phyloP scores from a whole-genome alignment of 2,113 vertebrate species.

The Pterocles gutturalis region DNA sequence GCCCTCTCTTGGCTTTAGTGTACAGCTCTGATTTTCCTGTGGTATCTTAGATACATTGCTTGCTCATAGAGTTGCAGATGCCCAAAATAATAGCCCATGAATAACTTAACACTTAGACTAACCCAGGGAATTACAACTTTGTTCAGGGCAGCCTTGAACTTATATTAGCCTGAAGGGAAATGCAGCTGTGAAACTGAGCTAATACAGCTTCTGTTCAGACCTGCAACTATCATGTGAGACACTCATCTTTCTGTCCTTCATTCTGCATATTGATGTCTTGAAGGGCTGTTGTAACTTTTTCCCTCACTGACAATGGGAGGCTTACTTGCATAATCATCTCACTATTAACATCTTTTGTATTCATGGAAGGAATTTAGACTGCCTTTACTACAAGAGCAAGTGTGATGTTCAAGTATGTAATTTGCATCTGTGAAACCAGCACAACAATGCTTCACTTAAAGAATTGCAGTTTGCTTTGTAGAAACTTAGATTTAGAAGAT shows the following conservation, averaged over 20 bases:
- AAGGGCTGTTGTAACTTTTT: background rate
- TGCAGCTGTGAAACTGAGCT: background rate
- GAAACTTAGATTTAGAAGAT: background rate
- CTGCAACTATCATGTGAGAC: background rate
- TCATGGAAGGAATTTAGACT: background rate
- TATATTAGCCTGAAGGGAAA: background rate
- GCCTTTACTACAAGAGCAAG: background rate
- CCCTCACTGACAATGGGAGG: background rate
- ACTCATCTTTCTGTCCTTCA: background rate
- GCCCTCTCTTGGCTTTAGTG: background rate
- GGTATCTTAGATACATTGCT: accelerated
- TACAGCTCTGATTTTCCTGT: background rate
- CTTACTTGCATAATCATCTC: background rate
- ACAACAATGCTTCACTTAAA: background rate
- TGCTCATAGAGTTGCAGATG: background rate
- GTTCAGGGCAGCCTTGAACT: background rate
- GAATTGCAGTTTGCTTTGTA: background rate
- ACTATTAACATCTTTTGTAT: background rate
- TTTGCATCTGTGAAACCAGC: background rate
- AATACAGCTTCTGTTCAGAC: background rate
- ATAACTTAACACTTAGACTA: background rate
- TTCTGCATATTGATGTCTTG: background rate
- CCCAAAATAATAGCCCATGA: background rate
- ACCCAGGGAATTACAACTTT: background rate
- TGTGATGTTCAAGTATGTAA: background rate